Evolutionary conservation across 1,140 invertebrate species (phyloP), one percentile per base, ranked within the genome.

Genomic region (Heliothis virescens): DNA sequence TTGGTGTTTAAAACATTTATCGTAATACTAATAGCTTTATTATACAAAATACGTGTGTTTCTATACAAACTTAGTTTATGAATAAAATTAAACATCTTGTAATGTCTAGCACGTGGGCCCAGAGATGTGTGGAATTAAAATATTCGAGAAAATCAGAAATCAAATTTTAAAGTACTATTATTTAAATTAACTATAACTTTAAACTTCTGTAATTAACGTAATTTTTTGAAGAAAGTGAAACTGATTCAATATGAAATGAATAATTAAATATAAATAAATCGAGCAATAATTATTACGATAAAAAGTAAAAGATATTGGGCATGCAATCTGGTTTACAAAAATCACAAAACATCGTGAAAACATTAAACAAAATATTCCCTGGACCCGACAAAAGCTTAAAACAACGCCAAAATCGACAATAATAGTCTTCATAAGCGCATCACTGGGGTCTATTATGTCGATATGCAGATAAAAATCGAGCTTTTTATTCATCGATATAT

Each of bases 1-100:
- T 16, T n/a, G 48, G 13, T 69, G 16, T 57, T 67, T 34, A 65
- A 77, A 75, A 55, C 16, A 41, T 62, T 34, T 63, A 34, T 53
- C 21, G 60, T 34, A 63, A 41, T 65, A 59, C 59, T 76, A 76
- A 76, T 72, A 53, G 65, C 67, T 60, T 72, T 79, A 55, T 80
- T 80, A 87, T 91, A 90, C 90, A 91, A 89, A 87, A 88, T 88
- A 90, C 74, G 67, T 73, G 62, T 73, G 77, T 85, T 82, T 85
- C 80, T 90, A 89, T 91, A 90, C 88, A 89, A 84, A 85, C 85
- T 87, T 85, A 83, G 62, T 75, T 76, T 81, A 72, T 79, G 67
- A 79, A 76, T 74, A 67, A 73, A 65, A 67, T 75, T 52, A 79
- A 62, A 65, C 50, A 55, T 67, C 15, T 55, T 69, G 48, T 47